Evolutionary conservation across 1,140 invertebrate species (phyloP), one percentile per base, ranked within the genome.

Genomic region (Lordiphosa clarofinis): DNA sequence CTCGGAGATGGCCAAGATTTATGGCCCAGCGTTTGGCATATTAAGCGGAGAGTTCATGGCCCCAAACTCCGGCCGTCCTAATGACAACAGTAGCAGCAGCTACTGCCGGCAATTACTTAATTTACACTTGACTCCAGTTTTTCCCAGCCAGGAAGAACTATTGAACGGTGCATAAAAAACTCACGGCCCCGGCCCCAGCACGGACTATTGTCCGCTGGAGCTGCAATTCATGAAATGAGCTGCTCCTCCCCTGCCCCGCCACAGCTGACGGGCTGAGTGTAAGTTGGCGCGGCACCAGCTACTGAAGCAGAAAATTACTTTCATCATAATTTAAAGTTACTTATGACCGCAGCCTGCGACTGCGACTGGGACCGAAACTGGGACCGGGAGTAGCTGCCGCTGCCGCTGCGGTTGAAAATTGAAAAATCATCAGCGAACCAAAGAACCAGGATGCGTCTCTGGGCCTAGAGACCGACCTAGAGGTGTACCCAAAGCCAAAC

Each of bases 221-320:
- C 43, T 55, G 56, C 66, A 71, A 71, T 67, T 67, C 67, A 71
- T 67, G 58, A 54, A 46, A 33, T 46, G 11, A 46, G 43, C 24
- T 44, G 24, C 28, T 28, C 6, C 19, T 24, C 28, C 19, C 15
- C 40, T 54, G 56, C 59, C 59, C 54, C 40, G 10, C 8, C 15
- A 1, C 39, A 43, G 5, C 36, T 13, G n/a, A 24, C 42, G 8
- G n/a, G 58, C 59, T 56, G 56, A 53, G 47, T 40, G 37, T 64
- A 49, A 67, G 47, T 49, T 53, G 74, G 33, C 42, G 65, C 64
- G 69, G 68, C 73, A 46, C 70, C 61, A 64, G 81, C 82, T 86
- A 86, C 65, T 86, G 82, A 86, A 86, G 82, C 82, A 86, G 75
- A 86, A 86, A 86, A 86, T 86, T 86, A 87, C 82, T 86, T 86